Evolutionary conservation across 2,888 invertebrate species (phyloP).

Genomic region (Mystacides longicornis): DNA sequence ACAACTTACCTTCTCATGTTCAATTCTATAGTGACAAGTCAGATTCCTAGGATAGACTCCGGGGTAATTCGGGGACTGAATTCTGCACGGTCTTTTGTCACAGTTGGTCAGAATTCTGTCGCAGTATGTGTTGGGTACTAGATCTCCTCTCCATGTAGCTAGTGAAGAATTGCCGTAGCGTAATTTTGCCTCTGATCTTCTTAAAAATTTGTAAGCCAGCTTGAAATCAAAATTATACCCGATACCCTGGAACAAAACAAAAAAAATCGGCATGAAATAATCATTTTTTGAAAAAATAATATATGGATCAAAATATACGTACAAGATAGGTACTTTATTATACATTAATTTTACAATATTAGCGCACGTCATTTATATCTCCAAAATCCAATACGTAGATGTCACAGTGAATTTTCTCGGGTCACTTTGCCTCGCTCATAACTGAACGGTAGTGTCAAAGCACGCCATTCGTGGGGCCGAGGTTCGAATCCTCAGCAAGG

Average conservation of each 20-base stretch:
- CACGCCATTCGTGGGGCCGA: no score
- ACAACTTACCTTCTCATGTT: conserved; percentile 48
- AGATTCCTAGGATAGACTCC: conserved; percentile 84
- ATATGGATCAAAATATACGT: no score
- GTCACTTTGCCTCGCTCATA: no score
- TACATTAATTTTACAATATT: no score
- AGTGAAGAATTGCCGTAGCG: conserved; percentile 70
- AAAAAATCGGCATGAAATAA: no score
- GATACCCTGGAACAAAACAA: conserved; percentile 49
- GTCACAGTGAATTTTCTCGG: no score
- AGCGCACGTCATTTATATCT: no score
- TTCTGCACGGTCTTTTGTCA: conserved; percentile 60
- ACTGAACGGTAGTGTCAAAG: no score
- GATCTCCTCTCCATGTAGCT: conserved; percentile 67
- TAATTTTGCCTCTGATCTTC: conserved; percentile 65
- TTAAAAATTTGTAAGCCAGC: conserved; percentile 76
- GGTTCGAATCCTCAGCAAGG: no score
- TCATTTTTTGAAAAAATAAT: conserved; percentile 1
- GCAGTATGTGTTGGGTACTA: conserved; percentile 69
- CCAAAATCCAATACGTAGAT: no score
- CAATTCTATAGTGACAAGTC: conserved; percentile 70
- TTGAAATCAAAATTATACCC: conserved; percentile 79
- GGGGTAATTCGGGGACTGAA: conserved; percentile 85
- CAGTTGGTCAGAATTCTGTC: conserved; percentile 75
- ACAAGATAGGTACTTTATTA: no score